Conservation (phyloP, 2,888 invertebrate species). For the Sarcophaga subvicina region DNA sequence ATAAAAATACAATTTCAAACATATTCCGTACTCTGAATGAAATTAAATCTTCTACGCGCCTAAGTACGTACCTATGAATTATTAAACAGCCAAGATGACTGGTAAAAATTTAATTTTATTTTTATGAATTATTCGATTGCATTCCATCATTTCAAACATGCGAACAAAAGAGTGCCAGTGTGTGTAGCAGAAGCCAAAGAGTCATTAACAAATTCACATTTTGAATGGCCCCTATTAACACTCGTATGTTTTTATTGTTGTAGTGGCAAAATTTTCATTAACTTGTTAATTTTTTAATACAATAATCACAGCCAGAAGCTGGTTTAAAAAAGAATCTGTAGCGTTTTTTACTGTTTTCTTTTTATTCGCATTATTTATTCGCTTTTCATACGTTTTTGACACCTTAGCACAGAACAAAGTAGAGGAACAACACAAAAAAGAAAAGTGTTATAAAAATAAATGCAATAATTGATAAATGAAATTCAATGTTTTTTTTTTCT, state of each 20-base stretch:
- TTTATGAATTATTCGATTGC: too few species aligned
- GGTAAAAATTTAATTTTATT: too few species aligned
- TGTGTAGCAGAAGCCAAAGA: background rate
- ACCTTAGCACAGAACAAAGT: background rate
- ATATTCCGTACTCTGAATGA: too few species aligned
- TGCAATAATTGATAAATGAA: background rate
- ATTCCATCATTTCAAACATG: too few species aligned
- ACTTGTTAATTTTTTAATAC: constrained; percentile 17
- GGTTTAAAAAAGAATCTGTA: background rate
- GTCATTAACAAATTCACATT: background rate
- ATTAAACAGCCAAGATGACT: too few species aligned
- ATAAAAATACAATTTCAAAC: too few species aligned
- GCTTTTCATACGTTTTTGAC: background rate
- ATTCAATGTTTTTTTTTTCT: background rate
- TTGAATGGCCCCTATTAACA: constrained; percentile 10
- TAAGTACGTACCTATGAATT: too few species aligned
- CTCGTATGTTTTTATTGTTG: background rate
- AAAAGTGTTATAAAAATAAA: background rate
- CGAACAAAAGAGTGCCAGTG: too few species aligned
- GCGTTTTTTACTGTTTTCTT: background rate
- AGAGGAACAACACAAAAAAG: background rate
- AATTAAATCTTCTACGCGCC: too few species aligned
- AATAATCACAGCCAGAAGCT: background rate
- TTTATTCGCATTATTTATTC: background rate
- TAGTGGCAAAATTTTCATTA: constrained; percentile 29